phyloP scores from a whole-genome alignment of 2,888 invertebrate genomes.

The Spialia ferax region DNA sequence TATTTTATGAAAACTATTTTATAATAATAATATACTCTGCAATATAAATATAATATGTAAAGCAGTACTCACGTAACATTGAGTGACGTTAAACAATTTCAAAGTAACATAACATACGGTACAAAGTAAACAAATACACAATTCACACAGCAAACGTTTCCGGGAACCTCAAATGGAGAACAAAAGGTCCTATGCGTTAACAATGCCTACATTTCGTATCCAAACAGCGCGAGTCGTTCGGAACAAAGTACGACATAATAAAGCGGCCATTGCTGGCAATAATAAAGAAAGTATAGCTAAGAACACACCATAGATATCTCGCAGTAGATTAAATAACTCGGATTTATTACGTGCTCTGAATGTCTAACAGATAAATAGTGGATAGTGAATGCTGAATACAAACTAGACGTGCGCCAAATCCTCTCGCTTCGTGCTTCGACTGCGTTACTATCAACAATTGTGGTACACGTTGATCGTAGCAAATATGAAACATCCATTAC shows the following conservation, averaged over 20 bases:
- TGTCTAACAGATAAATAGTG: constrained; percentile 69
- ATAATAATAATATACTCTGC: neutral
- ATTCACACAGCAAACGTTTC: constrained; percentile 16
- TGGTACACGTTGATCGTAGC: neutral
- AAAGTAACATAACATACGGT: neutral
- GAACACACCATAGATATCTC: constrained; percentile 56
- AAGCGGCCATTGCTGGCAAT: constrained; percentile 50
- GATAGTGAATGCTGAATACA: constrained; percentile 57
- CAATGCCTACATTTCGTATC: constrained; percentile 15
- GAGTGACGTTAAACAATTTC: neutral
- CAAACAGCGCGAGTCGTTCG: constrained; percentile 18
- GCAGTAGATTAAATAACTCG: constrained; percentile 76
- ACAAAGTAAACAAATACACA: neutral
- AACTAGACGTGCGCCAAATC: constrained; percentile 55
- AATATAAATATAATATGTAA: too few species aligned
- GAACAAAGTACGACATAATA: constrained; percentile 50
- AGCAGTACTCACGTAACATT: neutral
- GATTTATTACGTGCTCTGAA: constrained; percentile 77
- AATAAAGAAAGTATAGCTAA: constrained; percentile 50
- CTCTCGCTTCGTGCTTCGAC: constrained; percentile 44
- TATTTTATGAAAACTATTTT: too few species aligned
- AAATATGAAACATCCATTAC: constrained; percentile 23
- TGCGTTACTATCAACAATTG: constrained; percentile 33
- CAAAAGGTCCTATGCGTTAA: constrained; percentile 18
- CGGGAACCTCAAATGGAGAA: constrained; percentile 16